phyloP scores from a whole-genome alignment of 2,888 invertebrate species.

The Acleris laterana region DNA sequence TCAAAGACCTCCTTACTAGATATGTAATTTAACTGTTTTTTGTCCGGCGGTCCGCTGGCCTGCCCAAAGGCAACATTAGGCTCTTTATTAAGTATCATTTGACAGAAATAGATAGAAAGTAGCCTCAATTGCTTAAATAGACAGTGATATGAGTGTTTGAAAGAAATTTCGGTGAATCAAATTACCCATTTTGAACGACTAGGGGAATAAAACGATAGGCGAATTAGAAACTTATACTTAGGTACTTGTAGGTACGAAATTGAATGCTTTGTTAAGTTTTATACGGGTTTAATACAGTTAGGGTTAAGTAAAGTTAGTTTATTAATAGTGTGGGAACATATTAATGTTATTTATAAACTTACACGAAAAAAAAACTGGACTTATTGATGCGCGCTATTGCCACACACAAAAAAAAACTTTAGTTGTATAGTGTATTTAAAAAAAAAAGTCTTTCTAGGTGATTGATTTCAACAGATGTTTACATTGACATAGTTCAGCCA shows the following conservation, averaged over 20 bases:
- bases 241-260: background rate
- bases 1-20: conserved; percentile 31
- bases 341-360: too few relatives aligned
- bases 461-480: too few relatives aligned
- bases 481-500: too few relatives aligned
- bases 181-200: conserved; percentile 2
- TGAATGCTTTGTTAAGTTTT: too few relatives aligned
- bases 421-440: too few relatives aligned
- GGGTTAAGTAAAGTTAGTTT: too few relatives aligned
- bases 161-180: conserved; percentile 14
- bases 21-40: conserved; percentile 40
- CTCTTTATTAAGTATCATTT: conserved; percentile 32
- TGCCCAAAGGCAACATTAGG: conserved; percentile 28
- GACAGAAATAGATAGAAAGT: conserved; percentile 36
- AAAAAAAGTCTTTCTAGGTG: too few relatives aligned
- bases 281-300: too few relatives aligned
- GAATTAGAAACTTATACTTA: background rate
- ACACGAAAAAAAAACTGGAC: too few relatives aligned
- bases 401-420: too few relatives aligned
- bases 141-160: conserved; percentile 20
- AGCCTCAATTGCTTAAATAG: conserved; percentile 30
- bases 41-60: conserved; percentile 15
- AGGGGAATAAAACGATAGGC: background rate
- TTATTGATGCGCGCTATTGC: too few relatives aligned
- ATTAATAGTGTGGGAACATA: too few relatives aligned